Conservation (phyloP, 2,797 vertebrate genomes). For the Antrozous pallidus region DNA sequence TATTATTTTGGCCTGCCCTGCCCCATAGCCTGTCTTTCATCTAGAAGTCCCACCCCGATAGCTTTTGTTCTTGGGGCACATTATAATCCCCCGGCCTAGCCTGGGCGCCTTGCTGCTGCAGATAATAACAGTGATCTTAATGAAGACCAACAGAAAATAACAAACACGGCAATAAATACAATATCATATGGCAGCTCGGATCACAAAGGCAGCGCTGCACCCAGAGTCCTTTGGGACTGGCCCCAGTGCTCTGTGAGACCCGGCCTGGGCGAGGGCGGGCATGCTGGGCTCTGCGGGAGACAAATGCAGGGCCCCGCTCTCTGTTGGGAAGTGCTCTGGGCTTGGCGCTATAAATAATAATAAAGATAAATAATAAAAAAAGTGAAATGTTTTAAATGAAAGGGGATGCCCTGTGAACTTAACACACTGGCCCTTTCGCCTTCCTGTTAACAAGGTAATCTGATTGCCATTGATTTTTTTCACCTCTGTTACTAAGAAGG, state of each 20-base stretch:
- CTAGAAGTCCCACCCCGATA: neutral
- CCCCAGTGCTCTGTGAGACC: neutral
- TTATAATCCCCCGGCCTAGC: neutral
- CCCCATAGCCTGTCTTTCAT: neutral
- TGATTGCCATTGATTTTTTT: slow-evolving; percentile 97
- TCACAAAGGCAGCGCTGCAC: neutral
- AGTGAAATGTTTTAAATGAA: slow-evolving; percentile 87
- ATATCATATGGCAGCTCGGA: neutral
- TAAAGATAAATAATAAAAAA: slow-evolving; percentile 87
- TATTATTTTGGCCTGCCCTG: neutral
- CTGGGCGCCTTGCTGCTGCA: neutral
- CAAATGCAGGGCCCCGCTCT: slow-evolving; percentile 63
- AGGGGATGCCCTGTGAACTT: slow-evolving; percentile 91
- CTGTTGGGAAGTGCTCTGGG: slow-evolving; percentile 47
- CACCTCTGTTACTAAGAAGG: slow-evolving; percentile 90
- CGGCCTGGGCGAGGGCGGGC: slow-evolving; percentile 42
- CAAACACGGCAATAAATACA: neutral
- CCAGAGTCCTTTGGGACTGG: neutral
- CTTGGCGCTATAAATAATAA: slow-evolving; percentile 83
- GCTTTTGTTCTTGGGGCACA: neutral
- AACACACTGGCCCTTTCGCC: slow-evolving; percentile 89
- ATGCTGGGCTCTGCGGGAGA: slow-evolving; percentile 52
- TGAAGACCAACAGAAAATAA: slow-evolving; percentile 50
- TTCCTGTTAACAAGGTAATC: slow-evolving; percentile 94
- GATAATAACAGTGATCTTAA: slow-evolving; percentile 5